Base-by-base conservation (phyloP, 2,888 invertebrate genomes). In the Ganaspis brasiliensis region DNA sequence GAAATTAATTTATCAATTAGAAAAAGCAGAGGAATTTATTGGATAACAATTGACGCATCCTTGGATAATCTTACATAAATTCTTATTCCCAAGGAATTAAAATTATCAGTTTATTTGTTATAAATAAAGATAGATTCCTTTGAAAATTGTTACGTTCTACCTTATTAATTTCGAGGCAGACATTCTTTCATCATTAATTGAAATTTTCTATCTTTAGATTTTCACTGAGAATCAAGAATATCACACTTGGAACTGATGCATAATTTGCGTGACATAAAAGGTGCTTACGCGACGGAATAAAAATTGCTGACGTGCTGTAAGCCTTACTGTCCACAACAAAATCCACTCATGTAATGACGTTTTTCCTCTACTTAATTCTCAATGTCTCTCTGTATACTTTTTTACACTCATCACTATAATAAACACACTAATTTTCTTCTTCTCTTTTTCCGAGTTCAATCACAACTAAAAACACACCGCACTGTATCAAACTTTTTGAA, bases 211-310 rank as follows among this genome's bases (percentile, higher is more conserved):
- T n/a, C n/a, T n/a, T n/a, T 35, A 5, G 16, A n/a, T n/a, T n/a
- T 8, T n/a, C 19, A 16, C 31, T 6, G 2, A 4, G 6, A 31
- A 31, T 31, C 6, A 52, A 52, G 16, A 52, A 52, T 19, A 19
- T 52, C 52, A 19, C 19, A 52, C n/a, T 52, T 52, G n/a, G 16
- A 16, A n/a, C 52, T 19, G 4, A 19, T 52, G 52, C 63, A 63
- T 21, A 19, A 63, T 63, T 63, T 40, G 37, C 63, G 37, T 63
- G 37, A 6, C 24, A 45, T 67, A 67, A 67, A n/a, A 67, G 67
- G 21, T 67, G 67, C 45, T 67, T 67, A 67, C 67, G 67, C 67
- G 21, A 45, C 45, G 24, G 45, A 67, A 67, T 67, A 67, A 67
- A 52, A 67, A 67, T 45, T 67, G 67, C 40, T 67, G 67, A 61